These are phyloP conservation scores for Gandaritis pyraliata DNA, from an alignment of 2,888 invertebrate genomes.

Conservation along the genomic window DNA sequence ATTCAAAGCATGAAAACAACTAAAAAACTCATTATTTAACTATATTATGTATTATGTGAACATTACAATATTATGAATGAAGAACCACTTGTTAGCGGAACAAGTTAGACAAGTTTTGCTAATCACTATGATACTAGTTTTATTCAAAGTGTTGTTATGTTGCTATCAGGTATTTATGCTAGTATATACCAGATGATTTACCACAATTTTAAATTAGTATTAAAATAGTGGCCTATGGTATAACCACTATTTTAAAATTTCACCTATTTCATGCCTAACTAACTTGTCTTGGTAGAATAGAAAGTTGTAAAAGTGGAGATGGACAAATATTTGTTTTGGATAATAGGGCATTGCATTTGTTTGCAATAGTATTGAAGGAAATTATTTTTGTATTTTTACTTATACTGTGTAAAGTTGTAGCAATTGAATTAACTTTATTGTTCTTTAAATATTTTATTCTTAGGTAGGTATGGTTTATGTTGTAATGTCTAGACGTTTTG, in stretches of 20 bases:
- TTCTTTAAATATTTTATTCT: slow-evolving; percentile 4
- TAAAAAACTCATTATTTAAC: too few species aligned
- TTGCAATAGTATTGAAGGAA: background rate
- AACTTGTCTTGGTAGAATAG: background rate
- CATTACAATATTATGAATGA: background rate
- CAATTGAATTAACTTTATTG: background rate
- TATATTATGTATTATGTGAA: too few species aligned
- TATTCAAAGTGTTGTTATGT: background rate
- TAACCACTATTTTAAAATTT: too few species aligned
- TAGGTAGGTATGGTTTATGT: background rate
- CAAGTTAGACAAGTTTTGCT: slow-evolving; percentile 23
- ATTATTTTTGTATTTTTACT: slow-evolving; percentile 2
- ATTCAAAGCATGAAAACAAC: too few species aligned
- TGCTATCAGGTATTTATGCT: background rate
- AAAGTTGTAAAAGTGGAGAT: background rate
- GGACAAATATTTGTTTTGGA: background rate
- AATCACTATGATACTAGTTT: slow-evolving; percentile 11
- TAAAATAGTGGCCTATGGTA: background rate
- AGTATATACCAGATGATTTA: background rate
- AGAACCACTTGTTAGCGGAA: slow-evolving; percentile 11
- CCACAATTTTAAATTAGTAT: background rate
- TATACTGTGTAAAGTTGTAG: slow-evolving; percentile 5
- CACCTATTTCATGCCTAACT: background rate
- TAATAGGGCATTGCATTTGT: background rate
- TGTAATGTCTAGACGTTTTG: slow-evolving; percentile 4